Base-by-base conservation (phyloP, 2,113 vertebrate genomes). In the Terrapene triunguis region DNA sequence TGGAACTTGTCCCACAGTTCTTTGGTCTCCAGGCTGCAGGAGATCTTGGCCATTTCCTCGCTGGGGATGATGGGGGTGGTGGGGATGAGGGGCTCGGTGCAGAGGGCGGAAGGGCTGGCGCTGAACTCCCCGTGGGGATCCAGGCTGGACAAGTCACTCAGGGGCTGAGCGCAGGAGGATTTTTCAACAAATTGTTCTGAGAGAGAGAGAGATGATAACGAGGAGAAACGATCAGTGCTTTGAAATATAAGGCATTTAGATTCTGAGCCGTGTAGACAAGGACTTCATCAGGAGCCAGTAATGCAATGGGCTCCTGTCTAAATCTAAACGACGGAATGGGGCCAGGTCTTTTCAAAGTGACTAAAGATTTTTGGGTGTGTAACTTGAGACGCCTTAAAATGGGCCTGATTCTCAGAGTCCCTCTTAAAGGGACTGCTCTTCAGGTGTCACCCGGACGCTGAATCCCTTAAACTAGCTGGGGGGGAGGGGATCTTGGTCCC, bases 1-100 rank as follows among this genome's bases (percentile, higher is more conserved):
- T 99, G 99, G 79, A 99, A 99, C 82, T 99, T 99, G 98, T 99
- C 99, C 99, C 99, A 99, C 81, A 99, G 99, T 84, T 99, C 99
- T 94, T 99, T 99, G 94, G 99, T 99, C 97, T 99, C 99, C 95
- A 99, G 97, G 95, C 98, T 99, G 99, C 99, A 99, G 79, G 98
- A 98, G 96, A 99, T 99, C 97, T 99, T 99, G 69, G 99, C 99
- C 99, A 99, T 99, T 97, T 99, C 99, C 97, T 99, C 99, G 82
- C 99, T 99, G 74, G 99, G 99, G 25, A 99, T 97, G 88, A 98
- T 98, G 80, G 99, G 99, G 29, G 98, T 99, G 87, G 99, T 99
- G 90, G 99, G 99, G 90, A 99, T 99, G 88, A 99, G 99, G 1
- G 99, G 99, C 88, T 99, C 99, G 0, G 99, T 99, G 97, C 99